Conservation (phyloP, 2,113 vertebrate genomes). For the Neolamprologus falcicula region DNA sequence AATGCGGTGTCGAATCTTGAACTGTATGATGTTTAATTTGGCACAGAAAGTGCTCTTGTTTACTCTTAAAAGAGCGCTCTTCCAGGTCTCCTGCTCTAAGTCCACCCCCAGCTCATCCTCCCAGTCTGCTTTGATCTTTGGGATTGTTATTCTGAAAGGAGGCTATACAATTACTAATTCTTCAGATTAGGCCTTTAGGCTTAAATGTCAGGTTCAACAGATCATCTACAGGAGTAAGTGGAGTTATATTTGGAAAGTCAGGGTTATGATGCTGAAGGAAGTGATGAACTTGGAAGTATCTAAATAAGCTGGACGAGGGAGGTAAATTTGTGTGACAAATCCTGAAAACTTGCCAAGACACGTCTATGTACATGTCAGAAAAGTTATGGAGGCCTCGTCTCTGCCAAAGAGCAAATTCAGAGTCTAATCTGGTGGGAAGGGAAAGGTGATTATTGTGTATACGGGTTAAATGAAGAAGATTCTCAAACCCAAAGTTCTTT, state of each 20-base stretch:
- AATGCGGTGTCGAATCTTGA: no score
- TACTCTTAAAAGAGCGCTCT: accelerated
- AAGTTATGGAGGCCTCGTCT: accelerated
- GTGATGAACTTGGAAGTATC: background rate
- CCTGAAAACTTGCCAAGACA: accelerated
- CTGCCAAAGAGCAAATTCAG: no score
- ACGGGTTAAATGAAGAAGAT: accelerated
- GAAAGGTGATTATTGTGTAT: background rate
- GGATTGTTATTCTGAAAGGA: no score
- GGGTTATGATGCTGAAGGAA: accelerated
- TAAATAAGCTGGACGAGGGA: accelerated
- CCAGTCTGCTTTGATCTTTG: no score
- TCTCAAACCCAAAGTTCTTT: background rate
- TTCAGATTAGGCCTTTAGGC: accelerated
- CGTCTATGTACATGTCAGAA: accelerated
- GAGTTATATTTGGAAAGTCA: no score
- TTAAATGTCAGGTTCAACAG: no score
- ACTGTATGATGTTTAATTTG: no score
- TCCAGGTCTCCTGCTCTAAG: accelerated
- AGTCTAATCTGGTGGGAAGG: accelerated
- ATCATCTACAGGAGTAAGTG: accelerated
- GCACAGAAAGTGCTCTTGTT: no score
- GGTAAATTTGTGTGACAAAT: background rate
- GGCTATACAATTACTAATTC: no score
- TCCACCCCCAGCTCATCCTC: accelerated